Evolutionary conservation across 2,797 vertebrate genomes (phyloP), one percentile per base, ranked within the genome.

Genomic region (Tarsius wallacei): DNA sequence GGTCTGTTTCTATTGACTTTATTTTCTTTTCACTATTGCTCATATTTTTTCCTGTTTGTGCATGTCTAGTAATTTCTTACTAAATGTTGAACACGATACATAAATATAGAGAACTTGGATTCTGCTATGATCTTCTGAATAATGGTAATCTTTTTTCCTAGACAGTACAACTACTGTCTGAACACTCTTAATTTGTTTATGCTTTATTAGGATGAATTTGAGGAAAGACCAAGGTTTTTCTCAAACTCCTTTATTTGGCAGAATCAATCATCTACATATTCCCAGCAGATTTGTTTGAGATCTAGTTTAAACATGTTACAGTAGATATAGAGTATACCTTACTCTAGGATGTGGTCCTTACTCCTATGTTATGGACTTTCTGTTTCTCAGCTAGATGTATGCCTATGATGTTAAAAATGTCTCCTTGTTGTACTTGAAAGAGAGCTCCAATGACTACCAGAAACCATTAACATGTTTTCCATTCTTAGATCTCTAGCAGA

Each of bases 41-140:
- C n/a, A 83, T 14, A 61, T 70, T 85, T 96, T 85, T 64, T 21
- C 10, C 78, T 78, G 81, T 64, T 87, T 90, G 82, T 57, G 74
- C 24, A 90, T 84, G 22, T 90, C 19, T 83, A 80, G 1, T 73
- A 93, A 55, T 53, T 83, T 71, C 33, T 68, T 64, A 95, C 33
- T 16, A 66, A 66, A 66, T 42, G 17, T 80, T 24, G 49, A 57
- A 81, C 77, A 74, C 85, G 94, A 83, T 42, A 68, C 33, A 68
- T 33, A 68, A 68, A 68, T 33, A 33, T 36, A 64, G 33, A 66
- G 36, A 66, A 78, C 22, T 2, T 92, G 10, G 22, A 53, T 57
- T 73, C 31, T 51, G 36, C 49, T 78, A 17, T 83, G 24, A 31
- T 87, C 51, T 14, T 93, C 47, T 78, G 55, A 78, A 95, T 15